phyloP scores from a whole-genome alignment of 92 coral and sea anemone species.

The Heteractis magnifica region DNA sequence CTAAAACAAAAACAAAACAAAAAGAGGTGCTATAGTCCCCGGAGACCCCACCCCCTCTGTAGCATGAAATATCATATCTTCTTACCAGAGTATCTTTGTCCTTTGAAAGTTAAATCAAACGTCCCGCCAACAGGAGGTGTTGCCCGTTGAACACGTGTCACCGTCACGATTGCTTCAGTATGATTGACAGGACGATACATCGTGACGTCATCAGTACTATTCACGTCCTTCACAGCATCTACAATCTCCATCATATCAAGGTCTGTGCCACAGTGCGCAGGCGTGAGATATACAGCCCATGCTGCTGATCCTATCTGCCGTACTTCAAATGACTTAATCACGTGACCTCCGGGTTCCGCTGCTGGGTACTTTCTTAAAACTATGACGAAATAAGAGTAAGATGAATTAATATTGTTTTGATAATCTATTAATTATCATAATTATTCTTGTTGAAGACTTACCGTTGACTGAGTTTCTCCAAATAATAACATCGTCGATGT shows the following conservation, averaged over 20 bases:
- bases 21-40: too few relatives aligned
- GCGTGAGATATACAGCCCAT: conserved; percentile 61
- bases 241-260: conserved; percentile 60
- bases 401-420: background rate
- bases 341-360: conserved; percentile 74
- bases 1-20: too few relatives aligned
- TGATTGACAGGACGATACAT: conserved; percentile 49
- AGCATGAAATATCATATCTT: too few relatives aligned
- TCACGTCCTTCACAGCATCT: conserved; percentile 47
- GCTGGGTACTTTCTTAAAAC: conserved; percentile 56
- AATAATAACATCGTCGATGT: conserved; percentile 75
- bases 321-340: conserved; percentile 60
- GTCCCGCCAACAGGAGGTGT: conserved; percentile 77
- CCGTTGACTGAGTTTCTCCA: conserved; percentile 69
- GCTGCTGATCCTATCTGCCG: conserved; percentile 52
- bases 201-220: conserved; percentile 39
- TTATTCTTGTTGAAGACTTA: conserved; percentile 5
- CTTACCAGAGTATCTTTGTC: conserved; percentile 59
- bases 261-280: conserved; percentile 73
- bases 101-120: conserved; percentile 59
- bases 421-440: background rate
- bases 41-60: background rate
- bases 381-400: background rate
- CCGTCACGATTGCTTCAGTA: conserved; percentile 32
- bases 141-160: conserved; percentile 67